Percentiles rank a stretch among this genome's conserved stretches.
Conservation (phyloP, 2,113 vertebrate species). For the Leptobrachium ailaonicum region DNA sequence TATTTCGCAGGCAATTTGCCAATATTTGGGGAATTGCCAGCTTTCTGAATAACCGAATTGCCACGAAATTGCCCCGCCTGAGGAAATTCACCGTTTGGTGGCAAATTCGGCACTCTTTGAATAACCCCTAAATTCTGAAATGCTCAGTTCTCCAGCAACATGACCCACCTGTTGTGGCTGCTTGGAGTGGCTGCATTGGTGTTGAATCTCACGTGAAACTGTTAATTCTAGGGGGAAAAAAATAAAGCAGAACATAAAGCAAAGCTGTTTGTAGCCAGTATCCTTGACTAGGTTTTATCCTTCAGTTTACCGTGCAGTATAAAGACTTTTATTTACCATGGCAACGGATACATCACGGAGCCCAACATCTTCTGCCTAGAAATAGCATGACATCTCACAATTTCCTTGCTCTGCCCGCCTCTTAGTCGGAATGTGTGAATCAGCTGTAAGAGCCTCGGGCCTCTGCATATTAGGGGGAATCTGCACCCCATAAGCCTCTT, state of each 20-base stretch:
- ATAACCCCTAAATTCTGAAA: too few species aligned
- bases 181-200: neutral
- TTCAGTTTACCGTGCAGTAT: conserved; percentile 56
- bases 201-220: conserved; percentile 8
- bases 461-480: too few species aligned
- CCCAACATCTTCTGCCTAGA: conserved; percentile 56
- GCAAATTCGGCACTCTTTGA: too few species aligned
- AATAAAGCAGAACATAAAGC: conserved; percentile 24
- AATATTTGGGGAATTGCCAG: too few species aligned
- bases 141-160: too few species aligned
- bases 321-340: conserved; percentile 68
- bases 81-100: too few species aligned
- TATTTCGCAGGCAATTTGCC: too few species aligned
- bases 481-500: too few species aligned
- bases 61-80: too few species aligned
- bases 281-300: conserved; percentile 55
- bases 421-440: neutral
- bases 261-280: conserved; percentile 40
- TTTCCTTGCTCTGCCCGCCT: conserved; percentile 2
- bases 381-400: conserved; percentile 63
- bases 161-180: neutral
- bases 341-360: conserved; percentile 62
- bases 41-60: too few species aligned
- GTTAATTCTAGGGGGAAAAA: conserved; percentile 11
- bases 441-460: too few species aligned